Percentiles rank a stretch among this genome's conserved stretches.
Evolutionary conservation across 2,797 vertebrate genomes (phyloP).

Genomic region (Halcyon smyrnensis): DNA sequence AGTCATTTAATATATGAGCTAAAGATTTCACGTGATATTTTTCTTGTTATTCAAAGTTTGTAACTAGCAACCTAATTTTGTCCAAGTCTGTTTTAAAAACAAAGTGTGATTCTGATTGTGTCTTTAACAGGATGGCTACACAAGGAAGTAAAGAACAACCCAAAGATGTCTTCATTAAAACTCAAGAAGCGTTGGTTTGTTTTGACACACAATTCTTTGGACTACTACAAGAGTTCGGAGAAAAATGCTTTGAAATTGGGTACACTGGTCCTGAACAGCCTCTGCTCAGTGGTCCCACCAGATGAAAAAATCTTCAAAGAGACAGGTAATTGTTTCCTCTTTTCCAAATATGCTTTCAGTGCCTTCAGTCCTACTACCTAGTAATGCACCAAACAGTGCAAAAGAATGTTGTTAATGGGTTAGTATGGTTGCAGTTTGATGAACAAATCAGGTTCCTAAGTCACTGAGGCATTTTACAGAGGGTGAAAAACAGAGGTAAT

Average conservation of each 20-base stretch:
- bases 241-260: slow-evolving; percentile 91
- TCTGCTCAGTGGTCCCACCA: slow-evolving; percentile 91
- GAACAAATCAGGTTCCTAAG: background rate
- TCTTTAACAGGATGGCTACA: slow-evolving; percentile 90
- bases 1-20: background rate
- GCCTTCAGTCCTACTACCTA: background rate
- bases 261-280: slow-evolving; percentile 93
- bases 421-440: background rate
- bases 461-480: background rate
- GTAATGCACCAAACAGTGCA: background rate
- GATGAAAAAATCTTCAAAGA: slow-evolving; percentile 96
- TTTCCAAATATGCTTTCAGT: background rate
- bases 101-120: background rate
- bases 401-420: background rate
- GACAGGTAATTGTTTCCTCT: slow-evolving; percentile 80
- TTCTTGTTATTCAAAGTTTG: background rate
- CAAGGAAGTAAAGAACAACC: slow-evolving; percentile 93
- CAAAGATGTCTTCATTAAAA: slow-evolving; percentile 85
- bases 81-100: background rate
- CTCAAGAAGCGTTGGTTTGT: slow-evolving; percentile 98
- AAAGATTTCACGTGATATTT: background rate
- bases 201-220: slow-evolving; percentile 95
- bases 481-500: background rate
- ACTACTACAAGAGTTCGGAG: slow-evolving; percentile 97
- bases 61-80: background rate